Evolutionary conservation across 1,140 invertebrate species (phyloP).

Genomic region (Brachionus calyciflorus): DNA sequence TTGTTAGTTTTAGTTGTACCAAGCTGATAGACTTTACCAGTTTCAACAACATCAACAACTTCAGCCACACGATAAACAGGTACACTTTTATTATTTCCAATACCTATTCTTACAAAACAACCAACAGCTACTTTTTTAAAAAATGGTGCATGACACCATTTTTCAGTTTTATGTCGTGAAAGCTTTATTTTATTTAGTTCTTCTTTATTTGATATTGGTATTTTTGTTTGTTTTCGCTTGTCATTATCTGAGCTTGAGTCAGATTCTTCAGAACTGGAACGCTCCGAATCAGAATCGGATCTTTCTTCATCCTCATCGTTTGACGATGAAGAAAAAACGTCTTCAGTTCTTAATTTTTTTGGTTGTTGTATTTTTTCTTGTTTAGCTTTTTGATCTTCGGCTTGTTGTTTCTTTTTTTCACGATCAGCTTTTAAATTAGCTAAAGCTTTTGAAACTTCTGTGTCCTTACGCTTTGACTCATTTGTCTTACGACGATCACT

Average conservation of each 20-base stretch:
- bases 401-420: constrained; percentile 45
- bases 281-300: constrained; percentile 58
- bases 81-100: constrained; percentile 78
- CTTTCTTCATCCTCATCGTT: constrained; percentile 52
- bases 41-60: constrained; percentile 89
- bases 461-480: constrained; percentile 34
- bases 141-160: constrained; percentile 90
- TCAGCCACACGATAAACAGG: constrained; percentile 89
- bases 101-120: constrained; percentile 92
- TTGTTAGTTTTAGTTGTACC: constrained; percentile 86
- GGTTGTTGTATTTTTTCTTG: constrained; percentile 32
- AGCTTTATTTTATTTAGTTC: constrained; percentile 83
- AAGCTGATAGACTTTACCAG: constrained; percentile 86
- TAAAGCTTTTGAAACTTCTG: constrained; percentile 38
- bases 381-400: neutral
- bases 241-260: constrained; percentile 34
- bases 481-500: constrained; percentile 30
- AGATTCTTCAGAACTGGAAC: neutral
- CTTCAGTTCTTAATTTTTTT: constrained; percentile 41
- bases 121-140: constrained; percentile 83
- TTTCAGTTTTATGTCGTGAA: constrained; percentile 85
- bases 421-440: constrained; percentile 39
- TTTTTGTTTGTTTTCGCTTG: constrained; percentile 41
- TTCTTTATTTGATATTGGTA: constrained; percentile 70
- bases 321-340: constrained; percentile 45